A percentile compares a stretch with the other conserved stretches of the same genome.
Conservation (phyloP, 2,888 invertebrate species). For the Nemurella pictetii region DNA sequence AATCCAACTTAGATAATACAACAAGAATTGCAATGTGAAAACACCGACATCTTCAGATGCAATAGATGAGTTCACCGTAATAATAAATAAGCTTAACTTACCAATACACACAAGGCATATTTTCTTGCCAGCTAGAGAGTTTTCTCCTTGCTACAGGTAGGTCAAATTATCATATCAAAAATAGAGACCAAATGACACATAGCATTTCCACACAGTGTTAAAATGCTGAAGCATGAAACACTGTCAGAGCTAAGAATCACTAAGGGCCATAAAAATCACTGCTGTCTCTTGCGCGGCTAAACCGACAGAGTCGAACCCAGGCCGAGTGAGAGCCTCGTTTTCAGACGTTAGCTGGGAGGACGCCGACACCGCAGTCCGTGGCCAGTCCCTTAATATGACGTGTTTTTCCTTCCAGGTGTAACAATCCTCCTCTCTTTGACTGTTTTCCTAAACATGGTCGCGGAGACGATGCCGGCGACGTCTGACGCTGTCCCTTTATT, state of each 20-base stretch:
- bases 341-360: not conserved
- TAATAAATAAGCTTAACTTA: not conserved
- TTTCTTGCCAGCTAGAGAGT: too few relatives aligned
- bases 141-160: too few relatives aligned
- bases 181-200: too few relatives aligned
- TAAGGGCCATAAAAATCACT: not conserved
- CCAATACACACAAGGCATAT: too few relatives aligned
- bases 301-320: not conserved
- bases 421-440: slow-evolving; percentile 96
- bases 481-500: slow-evolving; percentile 89
- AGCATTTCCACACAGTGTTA: too few relatives aligned
- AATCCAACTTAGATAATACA: not conserved
- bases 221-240: too few relatives aligned
- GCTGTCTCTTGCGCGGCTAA: not conserved
- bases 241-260: too few relatives aligned
- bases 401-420: slow-evolving; percentile 69
- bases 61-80: too few relatives aligned
- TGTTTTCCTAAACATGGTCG: slow-evolving; percentile 97
- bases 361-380: slow-evolving; percentile 39
- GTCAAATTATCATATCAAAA: too few relatives aligned
- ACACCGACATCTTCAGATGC: not conserved
- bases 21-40: not conserved
- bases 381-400: slow-evolving; percentile 35
- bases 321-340: not conserved
- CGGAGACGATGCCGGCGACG: slow-evolving; percentile 97